These are phyloP conservation scores for Cynopterus sphinx DNA, from an alignment of 2,797 vertebrate species.

Conservation along the genomic window DNA sequence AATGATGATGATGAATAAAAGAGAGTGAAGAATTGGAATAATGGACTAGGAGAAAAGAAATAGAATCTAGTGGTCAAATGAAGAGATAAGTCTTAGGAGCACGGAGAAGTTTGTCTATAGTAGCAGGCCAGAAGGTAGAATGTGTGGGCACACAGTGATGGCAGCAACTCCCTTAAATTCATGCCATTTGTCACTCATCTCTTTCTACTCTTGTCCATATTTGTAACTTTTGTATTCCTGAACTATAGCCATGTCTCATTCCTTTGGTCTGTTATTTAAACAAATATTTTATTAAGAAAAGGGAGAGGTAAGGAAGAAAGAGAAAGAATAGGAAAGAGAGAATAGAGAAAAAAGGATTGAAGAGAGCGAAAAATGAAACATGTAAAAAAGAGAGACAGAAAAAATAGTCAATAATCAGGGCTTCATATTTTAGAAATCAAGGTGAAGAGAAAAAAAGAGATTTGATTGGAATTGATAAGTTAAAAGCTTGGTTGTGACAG, in stretches of 20 bases:
- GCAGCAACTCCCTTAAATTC: background rate
- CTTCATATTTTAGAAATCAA: background rate
- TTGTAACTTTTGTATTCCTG: background rate
- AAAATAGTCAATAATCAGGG: background rate
- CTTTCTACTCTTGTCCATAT: background rate
- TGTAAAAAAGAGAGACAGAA: background rate
- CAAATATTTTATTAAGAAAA: background rate
- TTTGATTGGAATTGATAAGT: conserved; percentile 25
- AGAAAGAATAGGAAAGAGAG: background rate
- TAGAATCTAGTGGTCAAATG: background rate
- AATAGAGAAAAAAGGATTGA: background rate
- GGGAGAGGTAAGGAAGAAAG: background rate
- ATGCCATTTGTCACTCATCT: background rate
- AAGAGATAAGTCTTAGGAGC: background rate
- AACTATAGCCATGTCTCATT: background rate
- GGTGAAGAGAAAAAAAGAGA: conserved; percentile 5
- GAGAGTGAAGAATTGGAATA: background rate
- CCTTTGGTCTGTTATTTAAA: background rate
- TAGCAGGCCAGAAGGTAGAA: background rate
- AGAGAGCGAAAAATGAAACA: background rate
- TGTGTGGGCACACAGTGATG: background rate
- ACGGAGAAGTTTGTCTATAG: no score
- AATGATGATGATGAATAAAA: background rate
- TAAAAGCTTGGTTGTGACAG: background rate
- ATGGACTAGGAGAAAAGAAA: background rate